Percentiles rank a stretch among this genome's conserved stretches.
Conservation (phyloP, 2,888 invertebrate species). For the Caenorhabditis sp. region DNA sequence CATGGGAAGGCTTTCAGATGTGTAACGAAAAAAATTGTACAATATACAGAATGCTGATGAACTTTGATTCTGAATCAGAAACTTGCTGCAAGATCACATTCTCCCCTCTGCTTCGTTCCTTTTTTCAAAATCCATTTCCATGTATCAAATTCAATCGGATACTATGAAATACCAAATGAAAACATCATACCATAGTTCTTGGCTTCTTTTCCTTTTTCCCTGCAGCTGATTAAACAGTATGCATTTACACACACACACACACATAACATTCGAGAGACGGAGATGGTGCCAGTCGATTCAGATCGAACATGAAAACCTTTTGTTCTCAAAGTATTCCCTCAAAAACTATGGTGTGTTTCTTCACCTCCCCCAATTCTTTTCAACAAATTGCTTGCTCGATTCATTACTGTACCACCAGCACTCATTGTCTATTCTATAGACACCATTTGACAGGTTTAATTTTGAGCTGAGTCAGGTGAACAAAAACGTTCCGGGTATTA, state of each 20-base stretch:
- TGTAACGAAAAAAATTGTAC: too few species aligned
- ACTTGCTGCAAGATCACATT: too few species aligned
- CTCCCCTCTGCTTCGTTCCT: not conserved
- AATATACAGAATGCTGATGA: too few species aligned
- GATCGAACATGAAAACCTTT: conserved; percentile 55
- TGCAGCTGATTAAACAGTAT: conserved; percentile 57
- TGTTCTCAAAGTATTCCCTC: conserved; percentile 60
- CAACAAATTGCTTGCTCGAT: conserved; percentile 12
- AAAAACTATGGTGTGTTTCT: conserved; percentile 47
- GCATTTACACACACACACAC: conserved; percentile 8
- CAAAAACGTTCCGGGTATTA: conserved; percentile 49
- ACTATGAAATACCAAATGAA: conserved; percentile 40
- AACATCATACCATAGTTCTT: conserved; percentile 20
- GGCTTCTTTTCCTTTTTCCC: not conserved
- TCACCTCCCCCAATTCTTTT: not conserved
- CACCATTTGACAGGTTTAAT: conserved; percentile 53
- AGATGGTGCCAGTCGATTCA: conserved; percentile 16
- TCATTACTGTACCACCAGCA: conserved; percentile 55
- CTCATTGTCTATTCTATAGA: conserved; percentile 55
- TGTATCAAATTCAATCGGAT: conserved; percentile 10
- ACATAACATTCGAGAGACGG: conserved; percentile 10
- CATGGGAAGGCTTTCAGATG: too few species aligned
- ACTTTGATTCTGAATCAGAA: too few species aligned
- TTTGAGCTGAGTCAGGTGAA: conserved; percentile 49
- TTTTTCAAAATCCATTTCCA: not conserved